Evolutionary conservation across 2,888 invertebrate genomes (phyloP).

Genomic region (Rhagium mordax): DNA sequence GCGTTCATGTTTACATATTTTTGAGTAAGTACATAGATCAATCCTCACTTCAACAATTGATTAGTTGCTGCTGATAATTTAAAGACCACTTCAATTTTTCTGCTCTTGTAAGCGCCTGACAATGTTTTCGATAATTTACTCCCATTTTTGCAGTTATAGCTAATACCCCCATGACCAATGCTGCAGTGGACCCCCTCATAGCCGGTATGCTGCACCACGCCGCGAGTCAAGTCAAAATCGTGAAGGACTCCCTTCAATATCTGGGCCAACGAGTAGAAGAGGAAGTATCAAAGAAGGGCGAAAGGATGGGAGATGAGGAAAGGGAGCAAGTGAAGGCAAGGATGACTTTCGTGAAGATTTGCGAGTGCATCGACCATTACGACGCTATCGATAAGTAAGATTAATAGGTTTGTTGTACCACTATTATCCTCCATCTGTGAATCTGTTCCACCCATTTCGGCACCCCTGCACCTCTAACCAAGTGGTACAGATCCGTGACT

Average conservation of each 20-base stretch:
- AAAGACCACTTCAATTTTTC: too few relatives aligned
- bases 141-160: slow-evolving; percentile 57
- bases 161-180: slow-evolving; percentile 70
- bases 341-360: slow-evolving; percentile 45
- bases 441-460: too few relatives aligned
- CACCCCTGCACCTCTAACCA: too few relatives aligned
- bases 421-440: too few relatives aligned
- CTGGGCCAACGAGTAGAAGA: slow-evolving; percentile 34
- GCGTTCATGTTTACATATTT: neutral
- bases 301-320: slow-evolving; percentile 6
- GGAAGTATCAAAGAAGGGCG: slow-evolving; percentile 1
- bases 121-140: too few relatives aligned
- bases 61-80: too few relatives aligned
- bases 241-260: slow-evolving; percentile 65
- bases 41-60: too few relatives aligned
- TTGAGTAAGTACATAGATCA: slow-evolving; percentile 2
- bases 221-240: slow-evolving; percentile 69
- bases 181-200: slow-evolving; percentile 71
- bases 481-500: too few relatives aligned
- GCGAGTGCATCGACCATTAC: slow-evolving; percentile 60
- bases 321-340: slow-evolving; percentile 22
- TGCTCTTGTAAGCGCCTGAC: too few relatives aligned
- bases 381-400: slow-evolving; percentile 60
- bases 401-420: neutral
- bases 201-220: slow-evolving; percentile 71